Evolutionary conservation across 2,113 vertebrate genomes (phyloP).

Genomic region (Xiphophorus maculatus): DNA sequence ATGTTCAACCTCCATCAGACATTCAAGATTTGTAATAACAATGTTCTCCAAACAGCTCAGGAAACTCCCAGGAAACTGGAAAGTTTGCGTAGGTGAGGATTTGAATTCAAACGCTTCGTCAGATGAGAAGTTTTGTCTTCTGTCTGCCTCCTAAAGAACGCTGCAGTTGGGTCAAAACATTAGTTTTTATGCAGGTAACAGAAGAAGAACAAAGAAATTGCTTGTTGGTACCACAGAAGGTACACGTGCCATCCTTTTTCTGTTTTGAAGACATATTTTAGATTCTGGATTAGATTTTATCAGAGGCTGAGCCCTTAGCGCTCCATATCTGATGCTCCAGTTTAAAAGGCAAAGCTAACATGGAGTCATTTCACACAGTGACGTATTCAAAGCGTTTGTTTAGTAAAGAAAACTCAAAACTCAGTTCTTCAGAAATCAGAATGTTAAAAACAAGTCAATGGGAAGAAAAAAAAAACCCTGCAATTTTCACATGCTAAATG

Average conservation of each 20-base stretch:
- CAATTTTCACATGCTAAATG: no score
- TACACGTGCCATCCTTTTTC: not conserved
- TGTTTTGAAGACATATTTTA: not conserved
- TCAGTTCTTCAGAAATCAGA: not conserved
- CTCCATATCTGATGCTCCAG: not conserved
- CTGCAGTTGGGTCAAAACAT: not conserved
- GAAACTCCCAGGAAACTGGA: not conserved
- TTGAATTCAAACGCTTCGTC: slow-evolving; percentile 16
- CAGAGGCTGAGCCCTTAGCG: not conserved
- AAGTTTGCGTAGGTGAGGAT: slow-evolving; percentile 2
- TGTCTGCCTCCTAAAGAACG: not conserved
- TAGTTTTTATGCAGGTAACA: not conserved
- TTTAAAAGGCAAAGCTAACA: not conserved
- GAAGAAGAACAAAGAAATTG: not conserved
- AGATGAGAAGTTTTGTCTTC: not conserved
- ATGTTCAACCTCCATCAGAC: not conserved
- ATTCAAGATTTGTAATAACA: not conserved
- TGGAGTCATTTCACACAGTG: not conserved
- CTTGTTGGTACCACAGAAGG: not conserved
- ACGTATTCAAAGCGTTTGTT: not conserved
- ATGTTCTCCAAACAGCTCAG: not conserved
- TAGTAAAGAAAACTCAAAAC: not conserved
- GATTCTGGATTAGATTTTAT: not conserved
- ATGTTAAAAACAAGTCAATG: not conserved
- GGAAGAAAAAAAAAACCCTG: not conserved